These are phyloP conservation scores for Sylvilagus bachmani DNA, from an alignment of 2,113 vertebrate species.

Conservation along the genomic window DNA sequence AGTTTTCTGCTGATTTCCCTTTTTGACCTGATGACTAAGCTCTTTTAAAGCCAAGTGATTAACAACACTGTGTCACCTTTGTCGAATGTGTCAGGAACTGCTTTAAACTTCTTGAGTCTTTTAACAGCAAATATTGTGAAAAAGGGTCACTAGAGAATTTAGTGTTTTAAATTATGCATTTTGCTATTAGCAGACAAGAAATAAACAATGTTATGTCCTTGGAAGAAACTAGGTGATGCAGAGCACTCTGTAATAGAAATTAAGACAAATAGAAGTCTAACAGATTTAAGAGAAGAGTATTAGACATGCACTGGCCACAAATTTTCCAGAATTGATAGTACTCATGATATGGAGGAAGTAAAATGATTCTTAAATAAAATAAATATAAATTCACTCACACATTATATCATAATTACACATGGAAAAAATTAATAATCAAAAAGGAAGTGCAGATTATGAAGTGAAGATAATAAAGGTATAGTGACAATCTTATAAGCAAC, in stretches of 20 bases:
- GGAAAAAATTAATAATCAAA: not conserved
- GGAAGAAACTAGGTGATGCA: not conserved
- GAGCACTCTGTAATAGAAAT: not conserved
- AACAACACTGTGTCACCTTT: not conserved
- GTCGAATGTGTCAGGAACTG: not conserved
- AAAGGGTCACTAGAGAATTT: not conserved
- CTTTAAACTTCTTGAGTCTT: conserved; percentile 22
- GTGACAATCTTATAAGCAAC: not conserved
- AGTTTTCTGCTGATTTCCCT: not conserved
- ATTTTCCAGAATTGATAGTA: not conserved
- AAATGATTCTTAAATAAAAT: not conserved
- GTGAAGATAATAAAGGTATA: not conserved
- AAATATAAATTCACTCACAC: not conserved
- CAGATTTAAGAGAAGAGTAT: not conserved
- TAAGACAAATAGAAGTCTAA: not conserved
- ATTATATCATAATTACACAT: not conserved
- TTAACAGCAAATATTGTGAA: conserved; percentile 22
- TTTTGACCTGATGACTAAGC: not conserved
- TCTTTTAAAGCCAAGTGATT: conserved; percentile 17
- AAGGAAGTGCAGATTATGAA: conserved; percentile 13
- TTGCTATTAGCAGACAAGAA: conserved; percentile 11
- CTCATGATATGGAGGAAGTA: not conserved
- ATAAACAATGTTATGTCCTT: conserved; percentile 1
- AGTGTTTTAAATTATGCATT: conserved; percentile 12
- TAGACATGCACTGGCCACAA: not conserved